Evolutionary conservation across 2,888 invertebrate genomes (phyloP), one percentile per base, ranked within the genome.

Genomic region (Acanthacorydalis orientalis): DNA sequence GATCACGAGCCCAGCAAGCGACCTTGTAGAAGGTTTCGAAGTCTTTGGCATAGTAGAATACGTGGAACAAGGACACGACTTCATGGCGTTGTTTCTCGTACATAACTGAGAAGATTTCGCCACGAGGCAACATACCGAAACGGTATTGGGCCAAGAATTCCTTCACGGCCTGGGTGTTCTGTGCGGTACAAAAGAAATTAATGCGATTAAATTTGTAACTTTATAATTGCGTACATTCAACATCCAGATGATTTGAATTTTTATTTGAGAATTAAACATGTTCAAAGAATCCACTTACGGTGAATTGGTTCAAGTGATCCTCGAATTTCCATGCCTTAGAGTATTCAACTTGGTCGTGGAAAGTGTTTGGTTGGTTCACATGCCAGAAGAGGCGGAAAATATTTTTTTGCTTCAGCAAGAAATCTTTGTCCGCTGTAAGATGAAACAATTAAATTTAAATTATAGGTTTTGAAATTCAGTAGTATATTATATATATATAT

Each of bases 31-130:
- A 82, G 35, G 79, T 78, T 23, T 75, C 71, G 60, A 74, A 83
- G 60, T 81, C 77, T 60, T 80, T 80, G 53, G 83, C 80, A 49
- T 77, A 76, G 65, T 73, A 74, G 53, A 86, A 69, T 48, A 80
- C 67, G 58, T 80, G 74, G 65, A 79, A 80, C 16, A 85, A 63
- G 7, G 75, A 73, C 4, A 72, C 59, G 9, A 75, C 78, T 59
- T 85, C 78, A 55, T 74, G 70, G 45, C 72, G 66, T 49, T 83
- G 78, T 37, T 69, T 64, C 46, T 72, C 68, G 59, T 78, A 68
- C 58, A 72, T 73, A 58, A 73, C 68, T 14, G 78, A 76, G 69
- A 78, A 82, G 11, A 76, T 66, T 52, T 77, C 69, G 39, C 72
- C 72, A 41, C 70, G 68, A 1, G 78, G 78, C 42, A 82, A 63